Base-by-base conservation (phyloP, 2,888 invertebrate genomes). In the Campoletis raptor region DNA sequence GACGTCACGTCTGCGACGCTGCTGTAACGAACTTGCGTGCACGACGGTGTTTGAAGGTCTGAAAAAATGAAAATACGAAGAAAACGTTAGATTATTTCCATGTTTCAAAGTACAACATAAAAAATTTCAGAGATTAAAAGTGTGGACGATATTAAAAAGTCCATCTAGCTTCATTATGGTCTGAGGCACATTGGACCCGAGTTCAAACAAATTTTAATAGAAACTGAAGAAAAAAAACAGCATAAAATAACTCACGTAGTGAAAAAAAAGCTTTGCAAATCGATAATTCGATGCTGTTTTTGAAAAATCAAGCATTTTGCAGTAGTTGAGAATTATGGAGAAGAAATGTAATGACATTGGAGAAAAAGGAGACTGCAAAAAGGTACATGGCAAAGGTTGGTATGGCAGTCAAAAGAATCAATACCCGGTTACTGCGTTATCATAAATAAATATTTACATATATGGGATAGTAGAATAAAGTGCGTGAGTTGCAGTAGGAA, bases 1-100 rank as follows among this genome's bases (percentile, higher is more conserved):
- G 94, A 89, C 45, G 90, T 93, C 42, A 94, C 92, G 66, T 94
- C 94, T 36, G 93, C 93, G 61, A 94, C 89, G 79, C 91, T 94
- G 85, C 92, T 93, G 88, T 94, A 94, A 67, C 91, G 92, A 78
- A 94, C 92, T 78, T 92, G 91, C 66, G 90, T 92, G 88, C 94
- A 94, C 12, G 90, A 83, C 15, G 93, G 91, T 18, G 92, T 90
- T 12, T 90, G 67, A 21, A 94, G 89, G 77, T 89, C 94, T 92
- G 89, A 10, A 88, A 88, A 79, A 73, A 76, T 81, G 70, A 85
- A 74, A n/a, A n/a, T 30, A 42, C 24, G 42, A 79, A 52, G 2
- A n/a, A 15, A 83, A 64, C 9, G n/a, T n/a, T 54, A 15, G 6
- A 52, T 57, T 18, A 57, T 7, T n/a, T 21, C 2, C 52, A 52